A percentile compares a stretch with the other conserved stretches of the same genome.
phyloP scores from a whole-genome alignment of 2,797 vertebrate species.

The Merluccius polli region DNA sequence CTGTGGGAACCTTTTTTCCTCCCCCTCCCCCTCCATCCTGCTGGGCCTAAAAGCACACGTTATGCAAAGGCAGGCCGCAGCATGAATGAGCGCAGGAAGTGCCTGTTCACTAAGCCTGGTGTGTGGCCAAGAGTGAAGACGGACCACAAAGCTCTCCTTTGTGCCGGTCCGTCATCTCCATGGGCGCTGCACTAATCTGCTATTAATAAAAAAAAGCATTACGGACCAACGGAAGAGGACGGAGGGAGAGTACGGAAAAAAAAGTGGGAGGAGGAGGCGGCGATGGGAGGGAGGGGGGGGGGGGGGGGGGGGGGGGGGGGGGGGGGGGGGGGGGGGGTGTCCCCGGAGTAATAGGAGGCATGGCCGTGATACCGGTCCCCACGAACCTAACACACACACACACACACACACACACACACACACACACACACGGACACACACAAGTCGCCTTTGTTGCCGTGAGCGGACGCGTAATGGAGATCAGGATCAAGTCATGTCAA shows the following conservation, averaged over 20 bases:
- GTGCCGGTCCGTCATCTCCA: constrained; percentile 63
- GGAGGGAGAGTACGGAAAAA: constrained; percentile 1
- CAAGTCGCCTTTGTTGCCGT: constrained; percentile 46
- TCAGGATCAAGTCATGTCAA: constrained; percentile 39
- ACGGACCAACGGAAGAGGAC: constrained; percentile 54
- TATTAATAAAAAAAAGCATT: constrained; percentile 70
- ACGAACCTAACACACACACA: background rate
- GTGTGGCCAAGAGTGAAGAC: constrained; percentile 80
- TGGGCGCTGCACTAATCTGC: constrained; percentile 75
- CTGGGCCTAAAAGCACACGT: constrained; percentile 68
- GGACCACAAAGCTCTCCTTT: constrained; percentile 78
- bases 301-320: background rate
- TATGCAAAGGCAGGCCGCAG: constrained; percentile 73
- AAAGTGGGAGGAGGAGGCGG: background rate
- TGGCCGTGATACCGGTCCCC: background rate
- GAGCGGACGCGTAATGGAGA: constrained; percentile 46
- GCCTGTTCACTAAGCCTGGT: constrained; percentile 78
- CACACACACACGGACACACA: constrained; percentile 11
- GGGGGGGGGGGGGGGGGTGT: background rate
- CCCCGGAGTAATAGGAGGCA: background rate
- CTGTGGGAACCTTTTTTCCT: constrained; percentile 66
- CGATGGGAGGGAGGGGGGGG: no score
- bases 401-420: constrained; percentile 2
- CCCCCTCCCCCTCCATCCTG: constrained; percentile 45
- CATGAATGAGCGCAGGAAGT: constrained; percentile 79